Evolutionary conservation across 2,797 vertebrate species (phyloP), one percentile per base, ranked within the genome.

Genomic region (Erethizon dorsatum): DNA sequence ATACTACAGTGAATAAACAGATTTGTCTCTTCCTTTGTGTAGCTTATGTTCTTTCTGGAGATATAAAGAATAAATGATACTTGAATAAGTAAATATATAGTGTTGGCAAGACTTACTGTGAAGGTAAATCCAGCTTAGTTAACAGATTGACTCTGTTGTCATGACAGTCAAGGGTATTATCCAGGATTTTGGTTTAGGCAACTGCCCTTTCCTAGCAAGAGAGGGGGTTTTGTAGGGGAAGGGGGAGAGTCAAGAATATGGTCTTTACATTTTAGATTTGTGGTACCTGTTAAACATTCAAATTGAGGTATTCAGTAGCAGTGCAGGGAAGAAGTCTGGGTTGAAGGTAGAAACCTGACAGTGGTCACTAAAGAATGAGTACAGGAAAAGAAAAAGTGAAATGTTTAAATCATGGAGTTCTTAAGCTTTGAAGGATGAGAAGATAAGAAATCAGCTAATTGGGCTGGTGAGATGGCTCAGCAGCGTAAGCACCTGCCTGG

Each of bases 261-360:
- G 8, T 82, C 83, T 90, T 96, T 59, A 31, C 18, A 2, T 95
- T 78, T 47, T 95, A 90, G 77, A 67, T 56, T 93, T 84, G 47
- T 90, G 45, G 24, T 90, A 67, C 22, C 17, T 78, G 4, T 87
- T 88, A 89, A 33, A 52, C 5, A 56, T 92, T 80, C 69, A 86
- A 77, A 63, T 56, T 59, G 82, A 92, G 9, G 8, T 93, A 15
- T 65, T 95, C 22, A 82, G 3, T 56, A 87, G 78, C 13, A 95
- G 0, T 73, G 89, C 3, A 67, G 67, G 22, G 33, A 67, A 73
- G 63, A 84, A 26, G 17, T 31, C 41, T 88, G 37, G 24, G 13
- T 86, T 86, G 52, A 92, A 95, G 83, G 65, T 28, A 54, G 41
- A 69, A 45, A 80, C 67, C 93, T 88, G 45, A 5, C 54, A 54